Evolutionary conservation across 2,888 invertebrate genomes (phyloP).

Genomic region (Drosophila limbata): DNA sequence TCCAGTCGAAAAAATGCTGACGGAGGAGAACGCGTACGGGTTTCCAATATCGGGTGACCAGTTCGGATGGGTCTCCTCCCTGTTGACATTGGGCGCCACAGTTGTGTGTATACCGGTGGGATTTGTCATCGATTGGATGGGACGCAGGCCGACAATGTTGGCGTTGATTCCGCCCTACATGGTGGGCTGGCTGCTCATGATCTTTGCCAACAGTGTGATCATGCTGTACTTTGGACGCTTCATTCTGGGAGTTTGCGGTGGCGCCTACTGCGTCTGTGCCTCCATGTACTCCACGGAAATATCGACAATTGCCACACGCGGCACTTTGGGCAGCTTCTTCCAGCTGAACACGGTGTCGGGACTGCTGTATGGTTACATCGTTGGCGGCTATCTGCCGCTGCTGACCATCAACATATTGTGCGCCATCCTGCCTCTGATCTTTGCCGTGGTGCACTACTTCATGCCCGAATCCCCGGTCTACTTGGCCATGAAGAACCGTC

Average conservation of each 20-base stretch:
- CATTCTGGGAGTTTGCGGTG: conserved; percentile 84
- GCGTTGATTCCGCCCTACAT: conserved; percentile 87
- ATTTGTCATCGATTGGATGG: conserved; percentile 88
- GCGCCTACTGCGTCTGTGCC: conserved; percentile 92
- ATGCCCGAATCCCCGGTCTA: conserved; percentile 94
- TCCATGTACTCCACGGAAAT: conserved; percentile 94
- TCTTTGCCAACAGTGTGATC: conserved; percentile 88
- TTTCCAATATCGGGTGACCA: conserved; percentile 86
- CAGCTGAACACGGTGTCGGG: conserved; percentile 93
- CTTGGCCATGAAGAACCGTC: conserved; percentile 87
- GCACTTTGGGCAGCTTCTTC: conserved; percentile 93
- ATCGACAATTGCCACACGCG: conserved; percentile 91
- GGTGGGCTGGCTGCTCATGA: conserved; percentile 90
- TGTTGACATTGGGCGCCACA: conserved; percentile 90
- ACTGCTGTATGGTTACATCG: conserved; percentile 90
- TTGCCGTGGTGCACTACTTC: conserved; percentile 89
- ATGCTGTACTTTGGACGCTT: conserved; percentile 78
- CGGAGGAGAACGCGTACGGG: conserved; percentile 74
- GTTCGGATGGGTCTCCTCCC: conserved; percentile 90
- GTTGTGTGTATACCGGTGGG: conserved; percentile 90
- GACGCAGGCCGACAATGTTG: conserved; percentile 88
- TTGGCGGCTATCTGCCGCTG: conserved; percentile 85
- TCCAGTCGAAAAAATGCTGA: conserved; percentile 61
- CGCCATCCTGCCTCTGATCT: conserved; percentile 87
- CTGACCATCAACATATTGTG: conserved; percentile 67